Conservation (phyloP, 2,113 vertebrate genomes). For the Pao palembangensis region DNA sequence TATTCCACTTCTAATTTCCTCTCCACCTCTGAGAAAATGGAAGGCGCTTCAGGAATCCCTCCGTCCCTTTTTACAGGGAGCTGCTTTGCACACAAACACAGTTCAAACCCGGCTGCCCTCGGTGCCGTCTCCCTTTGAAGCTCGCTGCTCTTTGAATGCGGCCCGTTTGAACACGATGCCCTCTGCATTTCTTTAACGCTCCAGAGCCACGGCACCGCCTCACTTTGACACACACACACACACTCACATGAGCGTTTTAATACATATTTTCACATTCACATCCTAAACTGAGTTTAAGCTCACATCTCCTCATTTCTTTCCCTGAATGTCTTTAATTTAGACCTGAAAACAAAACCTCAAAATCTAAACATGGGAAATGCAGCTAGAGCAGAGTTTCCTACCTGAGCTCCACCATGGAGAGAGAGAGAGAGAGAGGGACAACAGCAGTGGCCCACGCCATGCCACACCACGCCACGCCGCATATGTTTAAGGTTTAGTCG, state of each 20-base stretch:
- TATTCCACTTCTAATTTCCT: constrained; percentile 42
- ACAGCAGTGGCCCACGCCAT: too few species aligned
- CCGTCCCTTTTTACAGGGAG: constrained; percentile 28
- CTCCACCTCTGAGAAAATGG: constrained; percentile 36
- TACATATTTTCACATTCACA: constrained; percentile 3
- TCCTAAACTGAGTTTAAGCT: constrained; percentile 13
- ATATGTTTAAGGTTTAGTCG: constrained; percentile 66
- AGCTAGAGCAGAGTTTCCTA: too few species aligned
- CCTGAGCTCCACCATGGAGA: too few species aligned
- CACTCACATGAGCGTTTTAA: background rate
- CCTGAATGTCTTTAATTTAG: constrained; percentile 8
- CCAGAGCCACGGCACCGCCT: constrained; percentile 16
- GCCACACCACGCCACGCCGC: constrained; percentile 3
- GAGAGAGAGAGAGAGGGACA: too few species aligned
- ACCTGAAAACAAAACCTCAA: background rate
- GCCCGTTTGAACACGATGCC: constrained; percentile 65
- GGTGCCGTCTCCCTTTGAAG: constrained; percentile 68
- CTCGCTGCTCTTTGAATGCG: constrained; percentile 70
- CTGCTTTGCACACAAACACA: constrained; percentile 64
- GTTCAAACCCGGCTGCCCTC: constrained; percentile 71
- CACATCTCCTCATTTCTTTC: constrained; percentile 20
- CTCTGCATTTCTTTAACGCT: constrained; percentile 66
- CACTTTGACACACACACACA: background rate
- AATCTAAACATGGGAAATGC: background rate
- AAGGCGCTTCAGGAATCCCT: constrained; percentile 62